phyloP scores from a whole-genome alignment of 1,140 invertebrate genomes.

The Daktulosphaira vitifoliae region DNA sequence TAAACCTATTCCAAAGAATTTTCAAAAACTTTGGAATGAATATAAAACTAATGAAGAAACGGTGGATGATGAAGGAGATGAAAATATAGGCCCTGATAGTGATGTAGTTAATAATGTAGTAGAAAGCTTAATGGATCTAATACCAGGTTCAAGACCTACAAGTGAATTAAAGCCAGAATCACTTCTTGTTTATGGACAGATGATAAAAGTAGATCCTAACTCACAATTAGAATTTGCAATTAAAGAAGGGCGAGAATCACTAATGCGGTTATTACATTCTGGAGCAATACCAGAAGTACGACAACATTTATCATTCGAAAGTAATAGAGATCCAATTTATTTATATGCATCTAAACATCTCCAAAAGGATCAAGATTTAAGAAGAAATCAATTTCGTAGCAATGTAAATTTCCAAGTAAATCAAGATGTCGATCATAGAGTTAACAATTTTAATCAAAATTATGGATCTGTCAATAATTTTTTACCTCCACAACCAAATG shows the following conservation, averaged over 20 bases:
- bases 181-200: slow-evolving; percentile 24
- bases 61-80: slow-evolving; percentile 13
- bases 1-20: slow-evolving; percentile 90
- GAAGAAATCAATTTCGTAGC: slow-evolving; percentile 23
- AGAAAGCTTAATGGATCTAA: slow-evolving; percentile 26
- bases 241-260: slow-evolving; percentile 25
- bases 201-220: slow-evolving; percentile 30
- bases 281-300: slow-evolving; percentile 33
- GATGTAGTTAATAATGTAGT: slow-evolving; percentile 28
- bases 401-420: slow-evolving; percentile 2
- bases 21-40: slow-evolving; percentile 93
- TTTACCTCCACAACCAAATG: slow-evolving; percentile 2
- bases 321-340: slow-evolving; percentile 28
- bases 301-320: slow-evolving; percentile 28
- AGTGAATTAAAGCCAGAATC: slow-evolving; percentile 26
- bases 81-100: slow-evolving; percentile 21
- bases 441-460: slow-evolving; percentile 17
- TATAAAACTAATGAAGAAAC: slow-evolving; percentile 42
- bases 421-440: slow-evolving; percentile 23
- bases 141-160: slow-evolving; percentile 20
- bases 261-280: slow-evolving; percentile 30
- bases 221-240: slow-evolving; percentile 26
- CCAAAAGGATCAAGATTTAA: slow-evolving; percentile 27
- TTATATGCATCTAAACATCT: slow-evolving; percentile 16
- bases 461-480: slow-evolving; percentile 24